phyloP scores from a whole-genome alignment of 2,113 vertebrate genomes.

The Alligator mississippiensis region DNA sequence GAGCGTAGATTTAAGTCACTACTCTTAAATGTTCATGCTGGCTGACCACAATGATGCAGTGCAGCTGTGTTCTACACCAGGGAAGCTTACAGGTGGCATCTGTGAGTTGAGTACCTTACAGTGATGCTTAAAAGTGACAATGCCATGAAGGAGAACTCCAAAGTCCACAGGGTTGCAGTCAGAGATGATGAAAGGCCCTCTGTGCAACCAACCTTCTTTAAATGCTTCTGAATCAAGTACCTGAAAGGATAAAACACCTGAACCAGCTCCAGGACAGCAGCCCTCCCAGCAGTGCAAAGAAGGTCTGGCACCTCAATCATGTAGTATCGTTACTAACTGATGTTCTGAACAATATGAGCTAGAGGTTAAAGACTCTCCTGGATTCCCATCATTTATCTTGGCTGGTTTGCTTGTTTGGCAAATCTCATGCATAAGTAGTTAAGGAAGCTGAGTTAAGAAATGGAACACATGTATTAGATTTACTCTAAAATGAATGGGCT shows the following conservation, averaged over 20 bases:
- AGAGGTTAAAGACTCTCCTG: background rate
- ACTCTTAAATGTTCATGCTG: too few relatives aligned
- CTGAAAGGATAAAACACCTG: background rate
- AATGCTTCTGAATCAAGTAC: background rate
- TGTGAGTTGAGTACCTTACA: background rate
- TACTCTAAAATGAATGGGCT: background rate
- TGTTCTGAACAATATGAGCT: background rate
- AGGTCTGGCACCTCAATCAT: background rate
- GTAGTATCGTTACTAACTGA: background rate
- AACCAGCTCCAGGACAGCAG: background rate
- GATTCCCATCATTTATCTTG: rapidly evolving
- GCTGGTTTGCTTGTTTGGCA: background rate
- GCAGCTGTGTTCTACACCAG: background rate
- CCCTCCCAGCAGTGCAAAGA: background rate
- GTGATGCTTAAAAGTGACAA: background rate
- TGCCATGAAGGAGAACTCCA: too few relatives aligned
- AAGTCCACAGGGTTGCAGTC: rapidly evolving
- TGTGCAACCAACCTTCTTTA: background rate
- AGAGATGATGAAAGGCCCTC: rapidly evolving
- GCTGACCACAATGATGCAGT: background rate
- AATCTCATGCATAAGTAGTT: background rate
- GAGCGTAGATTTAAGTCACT: background rate
- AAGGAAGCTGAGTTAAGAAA: background rate
- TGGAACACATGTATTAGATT: background rate
- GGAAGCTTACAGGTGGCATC: background rate